Percentiles rank a stretch among this genome's conserved stretches.
Evolutionary conservation across 2,888 invertebrate genomes (phyloP).

Genomic region (Julus scanicus): DNA sequence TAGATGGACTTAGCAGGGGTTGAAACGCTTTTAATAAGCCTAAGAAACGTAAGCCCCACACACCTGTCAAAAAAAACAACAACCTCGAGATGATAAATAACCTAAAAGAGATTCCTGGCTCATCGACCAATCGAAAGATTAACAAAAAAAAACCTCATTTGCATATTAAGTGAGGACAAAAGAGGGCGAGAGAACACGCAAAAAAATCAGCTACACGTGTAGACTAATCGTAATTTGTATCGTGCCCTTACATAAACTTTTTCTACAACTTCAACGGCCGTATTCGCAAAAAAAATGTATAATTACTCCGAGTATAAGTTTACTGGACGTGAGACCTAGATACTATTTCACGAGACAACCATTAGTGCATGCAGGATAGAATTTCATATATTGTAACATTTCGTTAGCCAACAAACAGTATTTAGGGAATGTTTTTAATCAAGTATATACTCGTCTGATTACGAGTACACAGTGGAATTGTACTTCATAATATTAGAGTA

Average conservation of each 20-base stretch:
- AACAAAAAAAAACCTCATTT: background rate
- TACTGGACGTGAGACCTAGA: background rate
- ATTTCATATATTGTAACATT: no score
- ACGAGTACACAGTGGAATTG: no score
- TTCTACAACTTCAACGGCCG: background rate
- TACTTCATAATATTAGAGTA: no score
- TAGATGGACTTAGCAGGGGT: slow-evolving; percentile 6
- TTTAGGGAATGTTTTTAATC: no score
- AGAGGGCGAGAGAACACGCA: background rate
- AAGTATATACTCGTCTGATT: no score
- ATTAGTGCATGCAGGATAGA: no score
- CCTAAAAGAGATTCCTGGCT: slow-evolving; percentile 36
- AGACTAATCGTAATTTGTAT: slow-evolving; percentile 18
- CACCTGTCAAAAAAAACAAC: slow-evolving; percentile 25
- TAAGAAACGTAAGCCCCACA: slow-evolving; percentile 8
- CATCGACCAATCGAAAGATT: slow-evolving; percentile 40
- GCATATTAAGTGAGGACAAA: slow-evolving; percentile 10
- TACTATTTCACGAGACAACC: no score
- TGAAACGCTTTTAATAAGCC: slow-evolving; percentile 37
- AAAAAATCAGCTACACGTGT: background rate
- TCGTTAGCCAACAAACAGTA: no score
- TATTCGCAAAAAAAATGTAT: background rate
- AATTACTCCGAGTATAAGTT: background rate
- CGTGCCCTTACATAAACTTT: background rate
- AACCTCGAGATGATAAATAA: slow-evolving; percentile 36